Evolutionary conservation across 2,797 vertebrate species (phyloP).

Genomic region (Silurus aristotelis): DNA sequence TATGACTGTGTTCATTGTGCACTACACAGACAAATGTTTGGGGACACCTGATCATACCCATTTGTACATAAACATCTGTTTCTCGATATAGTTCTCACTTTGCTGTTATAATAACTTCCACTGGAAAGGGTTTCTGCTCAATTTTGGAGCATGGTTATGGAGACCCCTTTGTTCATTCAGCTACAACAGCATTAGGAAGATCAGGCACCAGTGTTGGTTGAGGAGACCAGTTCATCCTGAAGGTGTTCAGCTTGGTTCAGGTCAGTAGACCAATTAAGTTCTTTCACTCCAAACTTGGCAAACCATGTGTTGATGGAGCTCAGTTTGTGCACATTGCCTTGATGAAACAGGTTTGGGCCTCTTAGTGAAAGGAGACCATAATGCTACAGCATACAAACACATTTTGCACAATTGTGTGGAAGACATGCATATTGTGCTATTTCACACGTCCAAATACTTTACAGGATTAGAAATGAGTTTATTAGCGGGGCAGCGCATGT

Average conservation of each 20-base stretch:
- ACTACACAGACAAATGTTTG: neutral
- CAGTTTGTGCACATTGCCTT: neutral
- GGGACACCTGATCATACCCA: neutral
- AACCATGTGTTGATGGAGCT: neutral
- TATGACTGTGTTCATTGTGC: neutral
- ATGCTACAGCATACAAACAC: neutral
- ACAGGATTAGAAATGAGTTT: too few species aligned
- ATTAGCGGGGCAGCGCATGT: too few species aligned
- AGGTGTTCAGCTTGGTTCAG: neutral
- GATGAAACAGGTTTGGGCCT: neutral
- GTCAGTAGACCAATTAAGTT: neutral
- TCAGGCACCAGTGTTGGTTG: neutral
- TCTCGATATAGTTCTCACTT: neutral
- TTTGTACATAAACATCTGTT: neutral
- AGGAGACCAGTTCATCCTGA: neutral
- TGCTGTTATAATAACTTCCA: neutral
- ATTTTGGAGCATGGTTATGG: neutral
- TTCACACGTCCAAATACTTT: too few species aligned
- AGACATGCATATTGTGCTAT: neutral
- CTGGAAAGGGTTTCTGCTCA: neutral
- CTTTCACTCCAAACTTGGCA: neutral
- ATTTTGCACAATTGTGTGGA: neutral
- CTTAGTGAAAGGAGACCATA: neutral
- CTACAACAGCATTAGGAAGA: too few species aligned
- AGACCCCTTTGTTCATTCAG: neutral